These are phyloP conservation scores for Psilanteris sp. DNA, from an alignment of 1,140 invertebrate species.

Conservation along the genomic window DNA sequence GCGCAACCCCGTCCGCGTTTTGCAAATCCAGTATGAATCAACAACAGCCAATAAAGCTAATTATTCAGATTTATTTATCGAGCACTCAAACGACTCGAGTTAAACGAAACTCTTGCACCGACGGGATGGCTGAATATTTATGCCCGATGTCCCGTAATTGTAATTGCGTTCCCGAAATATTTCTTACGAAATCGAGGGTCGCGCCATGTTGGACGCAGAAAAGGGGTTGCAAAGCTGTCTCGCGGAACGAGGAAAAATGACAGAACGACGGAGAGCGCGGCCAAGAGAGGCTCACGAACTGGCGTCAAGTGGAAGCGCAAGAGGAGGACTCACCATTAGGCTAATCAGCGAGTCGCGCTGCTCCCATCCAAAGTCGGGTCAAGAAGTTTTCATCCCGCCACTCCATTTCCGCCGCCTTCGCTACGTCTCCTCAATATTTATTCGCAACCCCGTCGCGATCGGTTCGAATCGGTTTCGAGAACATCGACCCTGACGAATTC, in stretches of 20 bases:
- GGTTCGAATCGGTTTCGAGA: no score
- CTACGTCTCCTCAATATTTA: no score
- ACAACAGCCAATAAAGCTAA: conserved; percentile 37
- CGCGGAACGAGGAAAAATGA: conserved; percentile 33
- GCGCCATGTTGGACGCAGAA: conserved; percentile 49
- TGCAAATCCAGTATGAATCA: no score
- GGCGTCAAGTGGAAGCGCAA: conserved; percentile 76
- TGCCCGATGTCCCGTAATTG: conserved; percentile 50
- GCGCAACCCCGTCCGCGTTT: no score
- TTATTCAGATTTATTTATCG: conserved; percentile 31
- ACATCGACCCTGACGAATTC: no score
- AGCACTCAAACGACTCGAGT: conserved; percentile 7
- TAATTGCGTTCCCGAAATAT: conserved; percentile 73
- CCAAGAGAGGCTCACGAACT: conserved; percentile 67
- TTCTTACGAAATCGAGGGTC: conserved; percentile 72
- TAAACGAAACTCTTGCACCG: conserved; percentile 37
- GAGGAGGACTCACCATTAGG: conserved; percentile 76
- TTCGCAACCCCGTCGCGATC: no score
- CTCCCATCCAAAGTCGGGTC: conserved; percentile 70
- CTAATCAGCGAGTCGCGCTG: conserved; percentile 76
- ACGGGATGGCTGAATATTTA: conserved; percentile 76
- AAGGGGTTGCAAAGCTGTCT: conserved; percentile 54
- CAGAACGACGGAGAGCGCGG: conserved; percentile 38
- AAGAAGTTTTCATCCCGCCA: conserved; percentile 70
- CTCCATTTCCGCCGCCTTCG: conserved; percentile 64